Percentiles rank a stretch among this genome's conserved stretches.
These are phyloP conservation scores for Polydrusus tereticollis DNA, from an alignment of 2,888 invertebrate genomes.

Conservation along the genomic window DNA sequence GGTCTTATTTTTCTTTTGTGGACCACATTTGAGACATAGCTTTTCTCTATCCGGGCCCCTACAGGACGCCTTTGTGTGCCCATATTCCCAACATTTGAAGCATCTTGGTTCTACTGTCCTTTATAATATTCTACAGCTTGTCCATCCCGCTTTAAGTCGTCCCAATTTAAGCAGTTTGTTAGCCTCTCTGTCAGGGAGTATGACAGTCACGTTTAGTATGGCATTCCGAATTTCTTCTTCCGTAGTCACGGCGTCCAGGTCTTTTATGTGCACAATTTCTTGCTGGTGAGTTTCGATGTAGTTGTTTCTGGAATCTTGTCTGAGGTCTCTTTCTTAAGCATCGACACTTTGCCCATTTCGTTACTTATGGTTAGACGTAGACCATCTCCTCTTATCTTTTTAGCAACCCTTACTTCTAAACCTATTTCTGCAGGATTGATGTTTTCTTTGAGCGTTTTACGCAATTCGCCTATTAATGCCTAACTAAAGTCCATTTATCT, in stretches of 20 bases:
- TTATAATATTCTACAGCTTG: not conserved
- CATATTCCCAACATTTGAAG: not conserved
- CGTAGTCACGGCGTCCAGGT: not conserved
- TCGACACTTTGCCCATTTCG: too few relatives aligned
- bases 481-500: too few relatives aligned
- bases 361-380: too few relatives aligned
- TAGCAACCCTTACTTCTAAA: too few relatives aligned
- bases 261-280: not conserved
- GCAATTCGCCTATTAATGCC: too few relatives aligned
- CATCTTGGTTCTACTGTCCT: not conserved
- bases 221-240: not conserved
- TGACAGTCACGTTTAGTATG: not conserved
- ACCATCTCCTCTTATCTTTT: too few relatives aligned
- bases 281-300: too few relatives aligned
- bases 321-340: too few relatives aligned
- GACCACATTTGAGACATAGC: not conserved
- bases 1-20: not conserved
- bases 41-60: not conserved
- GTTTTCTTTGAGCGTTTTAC: too few relatives aligned
- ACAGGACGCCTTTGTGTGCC: not conserved
- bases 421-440: too few relatives aligned
- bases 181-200: not conserved
- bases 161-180: not conserved
- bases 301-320: not conserved
- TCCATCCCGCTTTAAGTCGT: not conserved